Evolutionary conservation across 2,888 invertebrate genomes (phyloP), one percentile per base, ranked within the genome.

Genomic region (Lumbricus terrestris): DNA sequence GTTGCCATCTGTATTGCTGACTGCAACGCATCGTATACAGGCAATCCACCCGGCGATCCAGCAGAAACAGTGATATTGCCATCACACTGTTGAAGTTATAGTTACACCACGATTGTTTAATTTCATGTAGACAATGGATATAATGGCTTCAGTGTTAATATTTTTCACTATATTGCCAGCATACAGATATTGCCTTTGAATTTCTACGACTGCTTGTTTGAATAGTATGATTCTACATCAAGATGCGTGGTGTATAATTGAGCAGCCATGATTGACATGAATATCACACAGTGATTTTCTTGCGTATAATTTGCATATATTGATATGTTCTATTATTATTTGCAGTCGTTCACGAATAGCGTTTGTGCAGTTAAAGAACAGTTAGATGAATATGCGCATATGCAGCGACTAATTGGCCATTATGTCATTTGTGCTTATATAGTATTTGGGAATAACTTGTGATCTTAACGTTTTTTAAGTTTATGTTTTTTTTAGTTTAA

Each of bases 161-260:
- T n/a, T 69, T n/a, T n/a, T 69, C 0, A 1, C 69, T n/a, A n/a
- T n/a, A 69, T 69, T 69, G 69, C 69, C 69, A 69, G n/a, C n/a
- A 69, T n/a, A n/a, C 69, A 69, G 69, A 69, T 69, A 69, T 69
- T 69, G 69, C 69, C 69, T n/a, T n/a, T 69, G 69, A 69, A 69
- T 69, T n/a, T 69, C 69, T 69, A 11, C 69, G 29, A n/a, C 29
- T n/a, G 69, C 16, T n/a, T 69, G n/a, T n/a, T 29, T 5, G 11
- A n/a, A 8, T 69, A 1, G n/a, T 69, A n/a, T 69, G 69, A 69
- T 29, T 29, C 23, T 54, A 18, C 16, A 11, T 42, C 42, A 42
- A 42, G 42, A 42, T 42, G 16, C 18, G 11, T 42, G 42, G 47
- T 47, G 47, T 29, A n/a, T n/a, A n/a, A 11, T 69, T n/a, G 69